These are phyloP conservation scores for Drosophila tsacasi DNA, from an alignment of 1,140 invertebrate species.

Conservation along the genomic window DNA sequence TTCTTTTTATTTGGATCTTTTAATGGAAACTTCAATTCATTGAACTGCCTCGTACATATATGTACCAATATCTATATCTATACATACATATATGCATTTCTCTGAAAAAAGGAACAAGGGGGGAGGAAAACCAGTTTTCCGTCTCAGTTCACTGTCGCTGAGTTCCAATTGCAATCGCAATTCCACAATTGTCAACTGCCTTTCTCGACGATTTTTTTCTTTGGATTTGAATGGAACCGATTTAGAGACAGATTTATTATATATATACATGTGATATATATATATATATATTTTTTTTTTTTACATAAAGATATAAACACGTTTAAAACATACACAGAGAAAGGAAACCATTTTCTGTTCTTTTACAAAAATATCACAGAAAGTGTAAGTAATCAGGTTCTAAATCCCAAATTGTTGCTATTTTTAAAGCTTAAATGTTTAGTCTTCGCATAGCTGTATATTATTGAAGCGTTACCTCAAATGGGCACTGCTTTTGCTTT, in stretches of 20 bases:
- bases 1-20: constrained; percentile 11
- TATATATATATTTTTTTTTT: background rate
- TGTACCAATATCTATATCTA: constrained; percentile 1
- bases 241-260: constrained; percentile 14
- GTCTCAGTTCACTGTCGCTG: constrained; percentile 30
- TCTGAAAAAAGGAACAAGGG: constrained; percentile 1
- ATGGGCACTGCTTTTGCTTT: background rate
- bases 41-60: constrained; percentile 21
- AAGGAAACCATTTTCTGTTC: constrained; percentile 3
- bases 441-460: background rate
- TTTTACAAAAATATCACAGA: constrained; percentile 1
- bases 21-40: constrained; percentile 42
- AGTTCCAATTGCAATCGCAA: constrained; percentile 62
- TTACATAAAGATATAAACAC: constrained; percentile 1
- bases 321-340: constrained; percentile 10
- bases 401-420: background rate
- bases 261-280: background rate
- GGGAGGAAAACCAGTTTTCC: constrained; percentile 43
- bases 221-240: constrained; percentile 47
- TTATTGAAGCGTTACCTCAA: background rate
- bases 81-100: background rate
- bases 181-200: constrained; percentile 54
- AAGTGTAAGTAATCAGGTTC: background rate
- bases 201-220: constrained; percentile 49
- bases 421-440: background rate